Evolutionary conservation across 2,888 invertebrate species (phyloP), one percentile per base, ranked within the genome.

Genomic region (Pristionchus entomophagus): DNA sequence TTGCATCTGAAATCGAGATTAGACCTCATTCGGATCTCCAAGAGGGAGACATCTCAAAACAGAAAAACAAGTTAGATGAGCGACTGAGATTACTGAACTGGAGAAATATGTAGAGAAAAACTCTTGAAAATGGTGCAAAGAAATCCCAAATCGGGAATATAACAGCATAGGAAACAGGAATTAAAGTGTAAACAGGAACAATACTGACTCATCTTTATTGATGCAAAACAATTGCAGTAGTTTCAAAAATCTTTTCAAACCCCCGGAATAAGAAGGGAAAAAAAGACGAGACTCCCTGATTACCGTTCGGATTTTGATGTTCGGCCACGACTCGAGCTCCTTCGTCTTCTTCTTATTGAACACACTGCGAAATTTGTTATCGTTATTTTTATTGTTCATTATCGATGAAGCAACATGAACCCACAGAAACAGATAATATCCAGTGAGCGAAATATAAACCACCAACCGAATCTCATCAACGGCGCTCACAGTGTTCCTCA

Each of bases 321-420:
- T n/a, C 10, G 51, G 73, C 85, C 85, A 85, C 56, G 49, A 35
- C 26, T 35, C 53, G 35, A 85, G n/a, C 53, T 77, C 85, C 26
- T 38, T 26, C 49, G 85, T 45, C 56, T 85, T 85, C 77, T 85
- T 69, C 85, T 69, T 59, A n/a, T 51, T 56, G 85, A 45, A 73
- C 2, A 85, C 85, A 32, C 83, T 84, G 65, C 4, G 2, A 84
- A 49, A 8, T 0, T 19, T 45, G 6, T 1, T 6, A 32, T 10
- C 35, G 2, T 35, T 49, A 65, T n/a, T n/a, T n/a, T n/a, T n/a
- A n/a, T n/a, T n/a, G n/a, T 22, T 65, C n/a, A 82, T 56, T 59
- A 19, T 1, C 22, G 29, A 51, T 32, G 29, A n/a, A n/a, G n/a
- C n/a, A n/a, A n/a, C n/a, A n/a, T n/a, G n/a, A 10, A 49, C 12